These are phyloP conservation scores for Aphelocoma coerulescens DNA, from an alignment of 2,113 vertebrate genomes.

Conservation along the genomic window DNA sequence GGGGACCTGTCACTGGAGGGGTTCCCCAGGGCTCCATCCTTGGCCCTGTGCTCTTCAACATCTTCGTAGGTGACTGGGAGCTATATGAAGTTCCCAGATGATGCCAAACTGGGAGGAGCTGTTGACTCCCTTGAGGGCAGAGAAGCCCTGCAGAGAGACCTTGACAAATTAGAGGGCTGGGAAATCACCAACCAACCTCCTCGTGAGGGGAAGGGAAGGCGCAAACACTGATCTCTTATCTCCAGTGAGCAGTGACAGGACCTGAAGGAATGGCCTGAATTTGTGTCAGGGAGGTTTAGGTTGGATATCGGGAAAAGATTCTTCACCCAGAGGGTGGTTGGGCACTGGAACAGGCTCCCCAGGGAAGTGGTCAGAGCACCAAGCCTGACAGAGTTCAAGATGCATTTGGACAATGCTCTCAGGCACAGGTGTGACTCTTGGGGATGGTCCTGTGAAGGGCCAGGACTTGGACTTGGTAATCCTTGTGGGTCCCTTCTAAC, in stretches of 20 bases:
- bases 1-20: neutral
- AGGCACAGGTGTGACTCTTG: too few relatives aligned
- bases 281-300: neutral
- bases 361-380: too few relatives aligned
- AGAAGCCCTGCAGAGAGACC: neutral
- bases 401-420: neutral
- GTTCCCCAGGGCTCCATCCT: neutral
- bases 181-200: neutral
- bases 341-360: neutral
- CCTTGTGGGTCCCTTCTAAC: neutral
- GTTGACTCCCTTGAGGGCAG: accelerated
- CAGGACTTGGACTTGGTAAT: neutral
- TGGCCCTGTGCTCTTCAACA: neutral
- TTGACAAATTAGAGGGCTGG: neutral
- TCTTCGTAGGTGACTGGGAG: neutral
- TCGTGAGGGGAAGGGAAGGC: accelerated
- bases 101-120: neutral
- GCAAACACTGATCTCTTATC: neutral
- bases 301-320: neutral
- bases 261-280: neutral
- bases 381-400: neutral
- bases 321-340: accelerated
- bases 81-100: accelerated
- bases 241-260: too few relatives aligned
- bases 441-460: too few relatives aligned